A percentile compares a stretch with the other conserved stretches of the same genome.
Conservation (phyloP, 2,888 invertebrate genomes). For the Nesidiocoris tenuis region DNA sequence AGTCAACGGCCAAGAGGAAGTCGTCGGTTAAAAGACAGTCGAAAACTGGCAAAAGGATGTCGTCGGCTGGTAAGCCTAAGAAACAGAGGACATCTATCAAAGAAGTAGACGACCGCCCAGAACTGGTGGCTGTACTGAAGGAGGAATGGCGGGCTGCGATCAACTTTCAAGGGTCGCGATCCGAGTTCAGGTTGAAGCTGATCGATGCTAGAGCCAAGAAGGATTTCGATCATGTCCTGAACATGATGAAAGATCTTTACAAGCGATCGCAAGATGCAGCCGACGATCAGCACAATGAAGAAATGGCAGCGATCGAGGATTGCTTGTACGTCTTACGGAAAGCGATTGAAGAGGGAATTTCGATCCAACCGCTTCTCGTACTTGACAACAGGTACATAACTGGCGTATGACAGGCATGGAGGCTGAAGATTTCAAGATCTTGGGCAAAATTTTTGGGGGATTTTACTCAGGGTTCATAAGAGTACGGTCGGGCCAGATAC, state of each 20-base stretch:
- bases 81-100: background rate
- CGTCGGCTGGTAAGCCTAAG: background rate
- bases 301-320: constrained; percentile 54
- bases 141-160: constrained; percentile 12
- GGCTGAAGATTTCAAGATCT: too few relatives aligned
- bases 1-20: constrained; percentile 1
- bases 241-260: constrained; percentile 63
- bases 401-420: too few relatives aligned
- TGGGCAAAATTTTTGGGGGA: too few relatives aligned
- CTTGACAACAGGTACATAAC: constrained; percentile 55
- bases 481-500: too few relatives aligned
- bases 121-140: constrained; percentile 27
- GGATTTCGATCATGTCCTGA: constrained; percentile 55
- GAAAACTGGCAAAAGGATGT: background rate
- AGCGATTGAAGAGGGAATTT: constrained; percentile 58
- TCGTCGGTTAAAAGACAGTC: constrained; percentile 8
- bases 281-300: constrained; percentile 55
- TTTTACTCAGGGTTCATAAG: too few relatives aligned
- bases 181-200: constrained; percentile 56
- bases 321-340: constrained; percentile 52
- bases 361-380: constrained; percentile 57
- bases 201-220: constrained; percentile 55
- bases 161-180: constrained; percentile 53
- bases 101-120: constrained; percentile 6
- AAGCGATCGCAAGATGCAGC: constrained; percentile 61